These are phyloP conservation scores for Archocentrus centrarchus DNA, from an alignment of 2,113 vertebrate species.

Conservation along the genomic window DNA sequence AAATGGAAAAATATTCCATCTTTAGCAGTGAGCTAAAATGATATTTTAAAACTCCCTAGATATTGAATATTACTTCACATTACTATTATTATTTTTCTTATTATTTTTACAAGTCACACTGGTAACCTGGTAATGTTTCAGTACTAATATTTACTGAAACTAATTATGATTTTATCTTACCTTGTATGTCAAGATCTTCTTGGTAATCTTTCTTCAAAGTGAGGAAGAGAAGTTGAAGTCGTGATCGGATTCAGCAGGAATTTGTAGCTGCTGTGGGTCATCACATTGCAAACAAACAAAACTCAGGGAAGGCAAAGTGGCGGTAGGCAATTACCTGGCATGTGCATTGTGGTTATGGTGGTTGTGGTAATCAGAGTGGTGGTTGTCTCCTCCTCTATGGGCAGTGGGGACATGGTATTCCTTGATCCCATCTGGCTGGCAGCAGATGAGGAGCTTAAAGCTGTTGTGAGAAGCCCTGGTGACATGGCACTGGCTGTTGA, in stretches of 20 bases:
- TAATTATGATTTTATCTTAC: too few relatives aligned
- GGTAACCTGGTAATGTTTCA: too few relatives aligned
- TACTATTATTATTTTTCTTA: not conserved
- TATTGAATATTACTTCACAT: not conserved
- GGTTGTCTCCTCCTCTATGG: conserved; percentile 90
- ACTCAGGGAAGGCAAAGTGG: not conserved
- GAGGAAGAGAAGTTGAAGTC: not conserved
- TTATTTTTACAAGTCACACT: too few relatives aligned
- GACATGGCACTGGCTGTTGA: conserved; percentile 76
- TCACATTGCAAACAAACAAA: not conserved
- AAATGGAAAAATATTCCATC: not conserved
- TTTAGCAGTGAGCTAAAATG: not conserved
- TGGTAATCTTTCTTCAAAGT: conserved; percentile 8
- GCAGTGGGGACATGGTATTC: conserved; percentile 73
- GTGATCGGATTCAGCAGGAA: not conserved
- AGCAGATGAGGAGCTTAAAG: conserved; percentile 76
- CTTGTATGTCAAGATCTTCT: conserved; percentile 7
- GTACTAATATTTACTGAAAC: too few relatives aligned
- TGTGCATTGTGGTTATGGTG: conserved; percentile 91
- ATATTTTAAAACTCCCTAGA: not conserved
- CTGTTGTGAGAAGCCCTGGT: conserved; percentile 84
- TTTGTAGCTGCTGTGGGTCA: not conserved
- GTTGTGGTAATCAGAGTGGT: conserved; percentile 93
- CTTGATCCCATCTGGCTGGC: conserved; percentile 64
- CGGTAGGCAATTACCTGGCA: conserved; percentile 81